These are phyloP conservation scores for Hemiprocne comata DNA, from an alignment of 2,113 vertebrate genomes.

Conservation along the genomic window DNA sequence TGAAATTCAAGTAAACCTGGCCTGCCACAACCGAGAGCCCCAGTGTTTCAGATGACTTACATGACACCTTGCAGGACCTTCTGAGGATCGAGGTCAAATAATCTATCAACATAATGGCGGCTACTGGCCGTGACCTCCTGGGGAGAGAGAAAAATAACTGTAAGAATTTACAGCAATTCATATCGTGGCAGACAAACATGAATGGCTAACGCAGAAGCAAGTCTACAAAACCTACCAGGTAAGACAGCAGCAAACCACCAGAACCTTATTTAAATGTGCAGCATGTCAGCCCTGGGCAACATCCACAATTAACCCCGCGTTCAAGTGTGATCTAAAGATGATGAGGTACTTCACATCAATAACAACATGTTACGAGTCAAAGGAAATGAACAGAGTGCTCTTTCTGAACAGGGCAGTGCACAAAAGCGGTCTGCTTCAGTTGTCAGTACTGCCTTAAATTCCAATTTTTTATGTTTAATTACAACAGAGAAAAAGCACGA, in stretches of 20 bases:
- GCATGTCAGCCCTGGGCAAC: not conserved
- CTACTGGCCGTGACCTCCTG: conserved; percentile 98
- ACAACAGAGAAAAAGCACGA: accelerated
- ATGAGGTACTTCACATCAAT: not conserved
- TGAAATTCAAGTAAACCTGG: not conserved
- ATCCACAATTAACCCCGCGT: not conserved
- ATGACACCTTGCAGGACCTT: conserved; percentile 99
- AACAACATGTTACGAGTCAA: not conserved
- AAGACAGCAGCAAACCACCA: not conserved
- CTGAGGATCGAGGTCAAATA: conserved; percentile 98
- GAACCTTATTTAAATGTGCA: not conserved
- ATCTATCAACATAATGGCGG: conserved; percentile 98
- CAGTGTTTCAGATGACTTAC: conserved; percentile 83
- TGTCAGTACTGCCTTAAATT: not conserved
- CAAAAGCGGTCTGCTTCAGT: not conserved
- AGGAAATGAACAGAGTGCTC: not conserved
- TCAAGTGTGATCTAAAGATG: not conserved
- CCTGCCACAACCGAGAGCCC: conserved; percentile 42
- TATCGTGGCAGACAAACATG: conserved; percentile 19
- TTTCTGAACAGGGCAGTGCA: not conserved
- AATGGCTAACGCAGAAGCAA: not conserved
- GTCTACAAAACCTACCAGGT: not conserved
- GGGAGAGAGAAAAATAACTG: not conserved
- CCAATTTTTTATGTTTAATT: not conserved
- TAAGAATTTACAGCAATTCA: not conserved